Evolutionary conservation across 1,140 invertebrate species (phyloP).

Genomic region (Cydia amplana): DNA sequence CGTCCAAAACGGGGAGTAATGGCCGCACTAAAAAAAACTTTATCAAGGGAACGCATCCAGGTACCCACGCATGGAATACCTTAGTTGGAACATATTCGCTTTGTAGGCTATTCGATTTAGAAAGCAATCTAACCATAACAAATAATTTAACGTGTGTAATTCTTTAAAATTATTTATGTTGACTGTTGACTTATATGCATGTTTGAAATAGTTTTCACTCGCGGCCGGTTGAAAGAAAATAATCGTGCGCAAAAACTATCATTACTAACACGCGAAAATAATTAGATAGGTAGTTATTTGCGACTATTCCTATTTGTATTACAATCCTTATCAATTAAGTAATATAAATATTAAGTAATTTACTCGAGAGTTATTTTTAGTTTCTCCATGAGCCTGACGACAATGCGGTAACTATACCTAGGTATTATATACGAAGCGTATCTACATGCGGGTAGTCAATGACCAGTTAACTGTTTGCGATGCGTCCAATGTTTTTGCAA

Average conservation of each 20-base stretch:
- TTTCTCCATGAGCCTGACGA: not conserved
- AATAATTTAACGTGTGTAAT: not conserved
- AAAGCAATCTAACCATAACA: slow-evolving; percentile 33
- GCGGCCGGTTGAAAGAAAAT: not conserved
- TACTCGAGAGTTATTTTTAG: not conserved
- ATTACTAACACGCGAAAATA: too few relatives aligned
- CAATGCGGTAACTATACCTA: not conserved
- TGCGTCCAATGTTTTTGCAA: slow-evolving; percentile 45
- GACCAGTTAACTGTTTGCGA: slow-evolving; percentile 47
- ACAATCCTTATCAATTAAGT: too few relatives aligned
- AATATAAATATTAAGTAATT: too few relatives aligned
- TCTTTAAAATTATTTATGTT: not conserved
- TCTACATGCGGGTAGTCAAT: slow-evolving; percentile 48
- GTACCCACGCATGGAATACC: slow-evolving; percentile 58
- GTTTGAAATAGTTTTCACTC: not conserved
- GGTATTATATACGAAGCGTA: not conserved
- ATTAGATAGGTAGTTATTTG: too few relatives aligned
- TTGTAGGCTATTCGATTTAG: slow-evolving; percentile 39
- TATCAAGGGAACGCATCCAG: slow-evolving; percentile 63
- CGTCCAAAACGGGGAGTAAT: slow-evolving; percentile 70
- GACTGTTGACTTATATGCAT: not conserved
- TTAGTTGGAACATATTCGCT: slow-evolving; percentile 49
- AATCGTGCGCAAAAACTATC: not conserved
- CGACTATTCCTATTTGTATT: too few relatives aligned
- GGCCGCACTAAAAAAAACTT: slow-evolving; percentile 56